Conservation (phyloP, 2,888 invertebrate species). For the Drepana falcataria region DNA sequence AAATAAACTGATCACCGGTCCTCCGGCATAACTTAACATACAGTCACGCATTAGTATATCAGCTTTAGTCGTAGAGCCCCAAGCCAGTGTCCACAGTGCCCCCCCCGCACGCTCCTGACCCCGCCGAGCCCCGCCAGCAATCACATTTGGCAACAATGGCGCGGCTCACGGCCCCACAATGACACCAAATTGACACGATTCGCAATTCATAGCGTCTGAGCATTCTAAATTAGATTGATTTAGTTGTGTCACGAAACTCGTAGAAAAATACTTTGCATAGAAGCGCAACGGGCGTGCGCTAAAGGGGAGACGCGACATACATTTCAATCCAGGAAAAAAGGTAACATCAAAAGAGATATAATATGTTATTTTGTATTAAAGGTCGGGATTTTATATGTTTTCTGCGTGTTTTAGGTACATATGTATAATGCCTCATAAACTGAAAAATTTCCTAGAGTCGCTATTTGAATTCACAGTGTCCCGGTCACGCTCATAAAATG, state of each 20-base stretch:
- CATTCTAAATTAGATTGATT: neutral
- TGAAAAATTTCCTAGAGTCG: no score
- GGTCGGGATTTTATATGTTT: no score
- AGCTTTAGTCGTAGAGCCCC: no score
- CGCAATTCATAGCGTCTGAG: neutral
- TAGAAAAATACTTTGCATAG: neutral
- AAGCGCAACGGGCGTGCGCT: neutral
- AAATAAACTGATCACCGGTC: no score
- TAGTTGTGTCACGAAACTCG: neutral
- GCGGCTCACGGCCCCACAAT: neutral
- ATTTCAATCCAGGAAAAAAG: neutral
- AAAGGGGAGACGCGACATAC: neutral
- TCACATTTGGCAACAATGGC: constrained; percentile 14
- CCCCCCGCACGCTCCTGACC: neutral
- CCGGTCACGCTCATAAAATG: neutral
- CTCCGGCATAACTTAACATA: no score
- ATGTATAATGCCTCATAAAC: no score
- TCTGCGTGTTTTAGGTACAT: no score
- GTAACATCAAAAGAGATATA: no score
- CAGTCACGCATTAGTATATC: no score
- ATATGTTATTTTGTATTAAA: no score
- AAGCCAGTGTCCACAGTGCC: no score
- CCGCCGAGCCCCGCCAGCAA: neutral
- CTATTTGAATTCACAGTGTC: no score
- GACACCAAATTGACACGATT: neutral